These are phyloP conservation scores for Rynchops niger DNA, from an alignment of 2,113 vertebrate species.

Conservation along the genomic window DNA sequence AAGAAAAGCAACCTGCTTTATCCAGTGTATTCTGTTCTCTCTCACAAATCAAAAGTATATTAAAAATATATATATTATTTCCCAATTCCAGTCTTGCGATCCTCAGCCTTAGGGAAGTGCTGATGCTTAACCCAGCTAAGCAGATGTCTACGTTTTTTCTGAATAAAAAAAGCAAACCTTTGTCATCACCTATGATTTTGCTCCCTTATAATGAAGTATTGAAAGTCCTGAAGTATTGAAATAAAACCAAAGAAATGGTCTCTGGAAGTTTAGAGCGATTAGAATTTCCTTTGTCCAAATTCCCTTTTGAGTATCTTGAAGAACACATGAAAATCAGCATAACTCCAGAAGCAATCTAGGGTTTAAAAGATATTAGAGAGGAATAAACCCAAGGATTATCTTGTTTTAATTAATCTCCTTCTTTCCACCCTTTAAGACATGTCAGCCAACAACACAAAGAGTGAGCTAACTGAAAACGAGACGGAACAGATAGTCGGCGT, in stretches of 20 bases:
- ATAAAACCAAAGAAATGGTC: slow-evolving; percentile 51
- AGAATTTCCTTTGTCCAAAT: slow-evolving; percentile 62
- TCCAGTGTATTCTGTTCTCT: not conserved
- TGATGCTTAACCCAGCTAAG: not conserved
- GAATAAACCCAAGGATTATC: slow-evolving; percentile 2
- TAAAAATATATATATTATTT: slow-evolving; percentile 13
- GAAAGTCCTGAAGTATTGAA: slow-evolving; percentile 33
- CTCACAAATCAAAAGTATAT: not conserved
- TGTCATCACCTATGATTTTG: slow-evolving; percentile 52
- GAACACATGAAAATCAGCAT: slow-evolving; percentile 55
- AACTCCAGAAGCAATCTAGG: slow-evolving; percentile 54
- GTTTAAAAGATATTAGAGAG: slow-evolving; percentile 17
- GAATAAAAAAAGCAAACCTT: slow-evolving; percentile 43
- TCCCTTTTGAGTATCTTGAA: slow-evolving; percentile 63
- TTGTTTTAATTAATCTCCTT: not conserved
- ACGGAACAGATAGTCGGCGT: not conserved
- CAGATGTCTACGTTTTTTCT: not conserved
- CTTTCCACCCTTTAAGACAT: not conserved
- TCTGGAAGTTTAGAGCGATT: slow-evolving; percentile 58
- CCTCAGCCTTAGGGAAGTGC: not conserved
- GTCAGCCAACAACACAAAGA: not conserved
- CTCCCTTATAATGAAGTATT: not conserved
- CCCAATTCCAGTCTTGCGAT: not conserved
- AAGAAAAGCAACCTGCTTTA: not conserved
- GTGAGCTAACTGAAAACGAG: not conserved